phyloP scores from a whole-genome alignment of 2,888 invertebrate genomes.

The Coleophora flavipennella region DNA sequence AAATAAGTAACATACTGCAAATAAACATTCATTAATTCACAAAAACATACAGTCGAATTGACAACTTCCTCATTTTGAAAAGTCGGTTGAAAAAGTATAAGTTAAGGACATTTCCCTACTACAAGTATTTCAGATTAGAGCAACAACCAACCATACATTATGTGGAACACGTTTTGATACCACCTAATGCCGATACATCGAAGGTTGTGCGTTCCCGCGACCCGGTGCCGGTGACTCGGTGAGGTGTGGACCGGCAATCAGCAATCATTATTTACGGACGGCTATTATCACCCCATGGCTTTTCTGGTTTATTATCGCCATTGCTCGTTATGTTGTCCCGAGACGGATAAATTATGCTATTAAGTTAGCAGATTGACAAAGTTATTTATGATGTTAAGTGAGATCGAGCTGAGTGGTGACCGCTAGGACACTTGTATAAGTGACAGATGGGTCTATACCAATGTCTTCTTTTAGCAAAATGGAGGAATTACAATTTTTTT shows the following conservation, averaged over 20 bases:
- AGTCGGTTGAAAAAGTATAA: too few relatives aligned
- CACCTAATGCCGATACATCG: too few relatives aligned
- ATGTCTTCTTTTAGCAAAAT: too few relatives aligned
- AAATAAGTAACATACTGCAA: too few relatives aligned
- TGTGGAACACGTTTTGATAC: constrained; percentile 3
- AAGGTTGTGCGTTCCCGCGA: constrained; percentile 23
- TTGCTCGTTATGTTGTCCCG: constrained; percentile 71
- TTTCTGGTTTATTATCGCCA: constrained; percentile 70
- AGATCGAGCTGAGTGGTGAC: constrained; percentile 54
- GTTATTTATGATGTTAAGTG: constrained; percentile 69
- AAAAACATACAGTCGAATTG: too few relatives aligned
- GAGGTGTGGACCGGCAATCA: constrained; percentile 63
- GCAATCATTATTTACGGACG: constrained; percentile 70
- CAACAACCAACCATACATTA: constrained; percentile 5
- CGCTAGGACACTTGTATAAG: constrained; percentile 34
- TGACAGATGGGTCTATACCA: too few relatives aligned
- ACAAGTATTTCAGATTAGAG: constrained; percentile 15
- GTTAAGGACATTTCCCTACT: too few relatives aligned
- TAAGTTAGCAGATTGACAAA: constrained; percentile 73
- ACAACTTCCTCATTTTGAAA: too few relatives aligned
- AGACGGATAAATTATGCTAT: constrained; percentile 70
- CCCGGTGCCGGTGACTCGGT: constrained; percentile 27
- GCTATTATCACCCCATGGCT: constrained; percentile 71
- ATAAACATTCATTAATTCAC: too few relatives aligned
- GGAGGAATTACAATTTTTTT: too few relatives aligned